Conservation (phyloP, 2,113 vertebrate species). For the Malurus alboscapulatus region DNA sequence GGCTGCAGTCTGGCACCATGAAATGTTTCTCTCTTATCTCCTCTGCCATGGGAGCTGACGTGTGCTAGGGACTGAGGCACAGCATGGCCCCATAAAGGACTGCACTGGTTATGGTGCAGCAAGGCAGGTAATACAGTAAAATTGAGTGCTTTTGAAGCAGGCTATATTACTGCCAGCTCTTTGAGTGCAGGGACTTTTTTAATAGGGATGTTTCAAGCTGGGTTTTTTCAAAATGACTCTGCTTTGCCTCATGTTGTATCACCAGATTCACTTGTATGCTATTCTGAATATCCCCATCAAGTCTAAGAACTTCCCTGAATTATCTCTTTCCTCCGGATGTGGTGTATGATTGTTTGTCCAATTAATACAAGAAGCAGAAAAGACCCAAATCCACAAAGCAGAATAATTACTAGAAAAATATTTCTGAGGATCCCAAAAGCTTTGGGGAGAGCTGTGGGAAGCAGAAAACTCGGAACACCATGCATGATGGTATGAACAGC, state of each 20-base stretch:
- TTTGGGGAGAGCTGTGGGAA: neutral
- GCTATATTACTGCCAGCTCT: neutral
- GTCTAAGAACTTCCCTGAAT: neutral
- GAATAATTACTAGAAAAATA: slow-evolving; percentile 18
- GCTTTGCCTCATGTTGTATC: neutral
- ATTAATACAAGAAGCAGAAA: neutral
- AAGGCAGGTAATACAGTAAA: slow-evolving; percentile 6
- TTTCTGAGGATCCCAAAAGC: neutral
- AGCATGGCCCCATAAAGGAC: neutral
- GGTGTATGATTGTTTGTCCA: neutral
- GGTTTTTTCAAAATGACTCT: neutral
- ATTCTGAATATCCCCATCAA: neutral
- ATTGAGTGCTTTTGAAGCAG: neutral
- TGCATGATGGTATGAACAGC: neutral
- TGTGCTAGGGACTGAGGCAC: neutral
- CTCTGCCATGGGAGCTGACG: neutral
- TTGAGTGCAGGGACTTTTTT: slow-evolving; percentile 4
- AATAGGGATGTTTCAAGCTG: neutral
- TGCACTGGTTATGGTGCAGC: neutral
- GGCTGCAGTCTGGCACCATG: neutral
- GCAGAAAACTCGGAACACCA: neutral
- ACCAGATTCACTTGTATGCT: slow-evolving; percentile 6
- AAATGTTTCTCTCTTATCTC: neutral
- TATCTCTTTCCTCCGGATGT: neutral
- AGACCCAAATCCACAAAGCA: neutral